These are phyloP conservation scores for Carcinoscorpius rotundicauda DNA, from an alignment of 1,140 invertebrate genomes.

Conservation along the genomic window DNA sequence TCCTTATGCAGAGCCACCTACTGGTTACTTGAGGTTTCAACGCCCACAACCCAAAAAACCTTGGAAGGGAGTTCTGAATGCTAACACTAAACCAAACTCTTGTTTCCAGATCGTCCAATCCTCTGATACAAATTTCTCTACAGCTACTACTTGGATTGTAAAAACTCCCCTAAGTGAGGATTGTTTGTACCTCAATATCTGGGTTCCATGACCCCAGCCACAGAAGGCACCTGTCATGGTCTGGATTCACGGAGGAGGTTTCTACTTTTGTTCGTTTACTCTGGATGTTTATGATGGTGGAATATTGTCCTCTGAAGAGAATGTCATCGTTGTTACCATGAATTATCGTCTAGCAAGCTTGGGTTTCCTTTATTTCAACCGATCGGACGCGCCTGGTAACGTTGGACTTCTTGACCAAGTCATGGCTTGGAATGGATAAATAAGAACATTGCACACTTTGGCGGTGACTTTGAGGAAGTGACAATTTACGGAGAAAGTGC, in stretches of 20 bases:
- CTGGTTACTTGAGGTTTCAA: conserved; percentile 72
- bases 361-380: conserved; percentile 85
- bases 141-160: too few relatives aligned
- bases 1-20: conserved; percentile 84
- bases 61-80: conserved; percentile 60
- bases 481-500: too few relatives aligned
- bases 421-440: conserved; percentile 34
- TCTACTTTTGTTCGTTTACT: conserved; percentile 31
- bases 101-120: conserved; percentile 13
- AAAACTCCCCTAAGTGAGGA: conserved; percentile 59
- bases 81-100: conserved; percentile 7
- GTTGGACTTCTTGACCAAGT: conserved; percentile 88
- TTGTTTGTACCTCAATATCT: conserved; percentile 84
- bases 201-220: conserved; percentile 55
- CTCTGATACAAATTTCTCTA: not conserved
- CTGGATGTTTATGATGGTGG: conserved; percentile 43
- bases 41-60: conserved; percentile 69
- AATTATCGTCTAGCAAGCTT: conserved; percentile 86
- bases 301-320: conserved; percentile 77
- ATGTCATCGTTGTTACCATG: conserved; percentile 89
- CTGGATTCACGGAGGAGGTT: conserved; percentile 62
- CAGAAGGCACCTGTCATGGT: conserved; percentile 47
- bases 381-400: conserved; percentile 83
- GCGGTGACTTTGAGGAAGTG: too few relatives aligned
- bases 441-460: too few relatives aligned